Evolutionary conservation across 2,113 vertebrate genomes (phyloP).

Genomic region (Sardina pilchardus): DNA sequence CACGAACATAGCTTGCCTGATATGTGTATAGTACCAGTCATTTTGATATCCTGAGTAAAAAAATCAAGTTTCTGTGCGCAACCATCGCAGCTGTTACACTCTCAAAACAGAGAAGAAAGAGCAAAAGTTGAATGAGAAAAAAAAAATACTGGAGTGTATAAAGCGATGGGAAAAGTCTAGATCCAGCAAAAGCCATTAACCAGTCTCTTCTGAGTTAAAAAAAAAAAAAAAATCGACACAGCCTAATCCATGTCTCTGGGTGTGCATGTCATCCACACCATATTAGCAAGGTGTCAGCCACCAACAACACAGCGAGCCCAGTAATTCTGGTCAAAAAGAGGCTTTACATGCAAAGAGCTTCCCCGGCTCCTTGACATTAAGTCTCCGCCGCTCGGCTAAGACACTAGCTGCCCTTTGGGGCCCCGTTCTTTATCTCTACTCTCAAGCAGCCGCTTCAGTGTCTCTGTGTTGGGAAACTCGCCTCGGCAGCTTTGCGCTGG

Average conservation of each 20-base stretch:
- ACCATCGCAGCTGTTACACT: neutral
- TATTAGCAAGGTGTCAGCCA: slow-evolving; percentile 36
- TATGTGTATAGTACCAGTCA: neutral
- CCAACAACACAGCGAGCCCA: neutral
- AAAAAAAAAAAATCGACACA: slow-evolving; percentile 17
- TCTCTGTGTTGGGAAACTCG: slow-evolving; percentile 7
- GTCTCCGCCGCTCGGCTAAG: neutral
- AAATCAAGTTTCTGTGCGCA: neutral
- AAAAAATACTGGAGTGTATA: neutral
- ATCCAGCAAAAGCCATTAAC: slow-evolving; percentile 1
- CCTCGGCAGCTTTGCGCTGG: neutral
- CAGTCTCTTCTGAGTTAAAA: slow-evolving; percentile 17
- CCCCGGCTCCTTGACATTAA: slow-evolving; percentile 26
- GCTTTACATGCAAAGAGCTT: slow-evolving; percentile 15
- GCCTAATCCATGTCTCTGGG: slow-evolving; percentile 27
- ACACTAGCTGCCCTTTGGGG: slow-evolving; percentile 9
- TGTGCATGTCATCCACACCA: slow-evolving; percentile 33
- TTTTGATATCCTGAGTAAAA: neutral
- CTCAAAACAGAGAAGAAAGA: neutral
- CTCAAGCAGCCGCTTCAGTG: neutral
- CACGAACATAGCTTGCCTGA: neutral
- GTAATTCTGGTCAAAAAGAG: slow-evolving; percentile 32
- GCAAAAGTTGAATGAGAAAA: neutral
- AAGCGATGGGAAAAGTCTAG: neutral
- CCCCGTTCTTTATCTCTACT: neutral